Base-by-base conservation (phyloP, 2,888 invertebrate species). In the Cephus nigrinus region DNA sequence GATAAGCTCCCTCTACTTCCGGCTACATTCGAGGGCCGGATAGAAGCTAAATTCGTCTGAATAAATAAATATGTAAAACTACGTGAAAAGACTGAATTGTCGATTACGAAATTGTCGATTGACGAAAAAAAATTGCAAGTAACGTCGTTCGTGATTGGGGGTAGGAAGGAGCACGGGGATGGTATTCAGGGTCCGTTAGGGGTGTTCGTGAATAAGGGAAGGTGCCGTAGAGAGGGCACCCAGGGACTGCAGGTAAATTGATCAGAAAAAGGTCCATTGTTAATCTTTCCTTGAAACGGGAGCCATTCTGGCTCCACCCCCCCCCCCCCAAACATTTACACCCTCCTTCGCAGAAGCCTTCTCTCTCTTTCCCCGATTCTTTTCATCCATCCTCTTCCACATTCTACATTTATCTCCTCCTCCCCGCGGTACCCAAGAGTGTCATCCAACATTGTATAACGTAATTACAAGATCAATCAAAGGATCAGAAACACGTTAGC, bases 211-310 rank as follows among this genome's bases (percentile, higher is more conserved):
- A 55, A 55, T 55, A 55, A 55, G 40, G 40, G 40, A 9, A 55
- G 40, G 0, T 55, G 9, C 23, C 23, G 23, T 23, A 55, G 40
- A 55, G 5, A 23, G 9, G 15, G 9, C 23, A 55, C 0, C 40
- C 40, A 55, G 1, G 40, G 40, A n/a, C 34, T 75, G 68, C 75
- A 75, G 68, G 68, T 68, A 68, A 75, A 75, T 69, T 69, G 33
- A 69, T 12, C 68, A 33, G 69, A 68, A 69, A 69, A 75, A 75
- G 15, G 30, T 33, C 55, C 75, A 75, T 75, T 75, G 75, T 75
- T 75, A 75, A 75, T 68, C 31, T 33, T 23, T 55, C 75, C 36
- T 36, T 36, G 36, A 36, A 36, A 36, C 36, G 36, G 36, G 12
- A 36, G 36, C 36, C 36, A 36, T 36, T 36, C 4, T 55, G 40